phyloP scores from a whole-genome alignment of 2,113 vertebrate species.

The Cettia cetti region DNA sequence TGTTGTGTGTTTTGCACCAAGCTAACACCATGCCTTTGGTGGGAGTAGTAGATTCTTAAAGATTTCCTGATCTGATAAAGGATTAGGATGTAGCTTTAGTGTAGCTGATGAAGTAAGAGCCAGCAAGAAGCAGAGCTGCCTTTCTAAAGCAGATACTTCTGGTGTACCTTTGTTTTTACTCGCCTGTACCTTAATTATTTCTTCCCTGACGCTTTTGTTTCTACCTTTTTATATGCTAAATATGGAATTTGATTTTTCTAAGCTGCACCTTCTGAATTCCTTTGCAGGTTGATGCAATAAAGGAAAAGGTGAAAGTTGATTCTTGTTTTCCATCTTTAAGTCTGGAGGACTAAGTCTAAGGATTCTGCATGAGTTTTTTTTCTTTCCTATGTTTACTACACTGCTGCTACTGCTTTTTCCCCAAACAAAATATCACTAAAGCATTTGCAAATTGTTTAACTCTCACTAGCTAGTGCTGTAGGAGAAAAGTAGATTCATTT shows the following conservation, averaged over 20 bases:
- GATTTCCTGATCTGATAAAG: neutral
- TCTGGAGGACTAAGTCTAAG: slow-evolving; percentile 93
- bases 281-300: slow-evolving; percentile 97
- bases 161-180: slow-evolving; percentile 70
- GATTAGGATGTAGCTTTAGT: neutral
- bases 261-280: slow-evolving; percentile 99
- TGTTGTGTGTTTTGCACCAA: neutral
- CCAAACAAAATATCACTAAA: slow-evolving; percentile 84
- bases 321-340: slow-evolving; percentile 95
- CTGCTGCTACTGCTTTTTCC: slow-evolving; percentile 88
- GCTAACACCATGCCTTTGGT: neutral
- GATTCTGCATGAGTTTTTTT: slow-evolving; percentile 91
- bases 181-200: slow-evolving; percentile 70
- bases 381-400: slow-evolving; percentile 84
- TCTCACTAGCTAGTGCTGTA: slow-evolving; percentile 79
- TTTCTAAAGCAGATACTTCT: slow-evolving; percentile 68
- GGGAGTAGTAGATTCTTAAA: neutral
- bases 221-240: slow-evolving; percentile 85
- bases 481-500: slow-evolving; percentile 74
- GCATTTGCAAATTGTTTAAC: slow-evolving; percentile 82
- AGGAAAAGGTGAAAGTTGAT: slow-evolving; percentile 97
- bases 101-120: neutral
- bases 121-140: slow-evolving; percentile 30
- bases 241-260: slow-evolving; percentile 79
- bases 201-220: slow-evolving; percentile 77